A percentile compares a stretch with the other conserved stretches of the same genome.
Conservation (phyloP, 2,797 vertebrate genomes). For the Astyanax mexicanus region DNA sequence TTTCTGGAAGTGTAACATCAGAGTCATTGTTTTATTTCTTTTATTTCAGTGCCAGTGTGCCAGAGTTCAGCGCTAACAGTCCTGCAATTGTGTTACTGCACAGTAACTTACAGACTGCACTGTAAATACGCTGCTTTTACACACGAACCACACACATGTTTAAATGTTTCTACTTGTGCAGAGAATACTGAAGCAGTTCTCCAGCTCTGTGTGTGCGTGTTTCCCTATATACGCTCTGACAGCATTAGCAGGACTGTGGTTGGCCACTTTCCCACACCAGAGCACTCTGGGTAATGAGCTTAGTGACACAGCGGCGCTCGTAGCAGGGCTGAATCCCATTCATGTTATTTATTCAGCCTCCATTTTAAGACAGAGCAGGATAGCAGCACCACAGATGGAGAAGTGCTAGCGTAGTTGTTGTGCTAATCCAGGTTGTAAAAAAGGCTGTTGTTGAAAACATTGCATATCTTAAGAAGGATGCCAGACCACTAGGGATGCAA, state of each 20-base stretch:
- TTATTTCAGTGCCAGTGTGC: too few species aligned
- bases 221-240: slow-evolving; percentile 44
- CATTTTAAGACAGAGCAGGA: slow-evolving; percentile 61
- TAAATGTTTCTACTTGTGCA: not conserved
- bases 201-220: not conserved
- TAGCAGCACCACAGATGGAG: not conserved
- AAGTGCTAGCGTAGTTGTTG: too few species aligned
- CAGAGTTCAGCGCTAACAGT: too few species aligned
- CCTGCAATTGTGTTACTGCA: not conserved
- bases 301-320: slow-evolving; percentile 53
- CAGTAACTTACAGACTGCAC: too few species aligned
- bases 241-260: slow-evolving; percentile 55
- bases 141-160: not conserved
- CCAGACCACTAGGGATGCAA: too few species aligned
- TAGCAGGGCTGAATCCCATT: slow-evolving; percentile 22
- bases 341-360: slow-evolving; percentile 66
- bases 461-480: too few species aligned
- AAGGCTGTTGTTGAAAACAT: too few species aligned
- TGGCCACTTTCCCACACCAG: slow-evolving; percentile 64
- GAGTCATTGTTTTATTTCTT: too few species aligned
- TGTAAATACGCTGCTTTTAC: too few species aligned
- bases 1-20: too few species aligned
- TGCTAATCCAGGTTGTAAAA: too few species aligned
- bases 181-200: not conserved
- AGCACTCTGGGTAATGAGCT: slow-evolving; percentile 71